Evolutionary conservation across 2,797 vertebrate genomes (phyloP).

Genomic region (Darevskia mixta): DNA sequence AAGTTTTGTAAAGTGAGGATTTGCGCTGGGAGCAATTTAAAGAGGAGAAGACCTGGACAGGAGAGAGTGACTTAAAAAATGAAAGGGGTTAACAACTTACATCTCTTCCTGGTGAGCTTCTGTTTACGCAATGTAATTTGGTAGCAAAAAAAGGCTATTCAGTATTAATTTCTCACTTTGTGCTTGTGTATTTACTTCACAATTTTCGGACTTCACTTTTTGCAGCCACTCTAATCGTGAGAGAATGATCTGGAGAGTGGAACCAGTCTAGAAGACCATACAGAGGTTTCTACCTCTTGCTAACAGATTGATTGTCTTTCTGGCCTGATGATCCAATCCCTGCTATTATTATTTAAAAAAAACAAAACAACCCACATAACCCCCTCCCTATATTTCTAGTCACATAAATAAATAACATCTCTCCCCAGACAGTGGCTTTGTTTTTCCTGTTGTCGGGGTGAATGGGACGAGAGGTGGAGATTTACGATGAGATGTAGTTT

Average conservation of each 20-base stretch:
- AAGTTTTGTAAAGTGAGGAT: neutral
- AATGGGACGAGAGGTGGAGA: slow-evolving; percentile 48
- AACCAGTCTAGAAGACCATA: neutral
- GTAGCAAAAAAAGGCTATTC: neutral
- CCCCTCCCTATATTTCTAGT: slow-evolving; percentile 12
- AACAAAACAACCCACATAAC: neutral
- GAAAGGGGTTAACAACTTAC: neutral
- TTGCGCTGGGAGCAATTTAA: neutral
- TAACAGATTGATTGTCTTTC: slow-evolving; percentile 4
- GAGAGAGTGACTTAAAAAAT: neutral
- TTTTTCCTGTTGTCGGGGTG: slow-evolving; percentile 19
- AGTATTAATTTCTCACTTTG: neutral
- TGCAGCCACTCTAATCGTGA: neutral
- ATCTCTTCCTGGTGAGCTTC: neutral
- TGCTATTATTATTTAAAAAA: neutral
- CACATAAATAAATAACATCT: slow-evolving; percentile 35
- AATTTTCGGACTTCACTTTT: neutral
- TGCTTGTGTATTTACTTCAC: neutral
- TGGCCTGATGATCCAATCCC: neutral
- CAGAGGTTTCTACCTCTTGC: neutral
- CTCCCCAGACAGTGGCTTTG: neutral
- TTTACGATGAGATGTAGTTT: slow-evolving; percentile 56
- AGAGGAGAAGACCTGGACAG: neutral
- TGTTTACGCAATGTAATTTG: neutral
- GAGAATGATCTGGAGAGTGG: neutral